phyloP scores from a whole-genome alignment of 2,888 invertebrate genomes.

The Volucella inanis region DNA sequence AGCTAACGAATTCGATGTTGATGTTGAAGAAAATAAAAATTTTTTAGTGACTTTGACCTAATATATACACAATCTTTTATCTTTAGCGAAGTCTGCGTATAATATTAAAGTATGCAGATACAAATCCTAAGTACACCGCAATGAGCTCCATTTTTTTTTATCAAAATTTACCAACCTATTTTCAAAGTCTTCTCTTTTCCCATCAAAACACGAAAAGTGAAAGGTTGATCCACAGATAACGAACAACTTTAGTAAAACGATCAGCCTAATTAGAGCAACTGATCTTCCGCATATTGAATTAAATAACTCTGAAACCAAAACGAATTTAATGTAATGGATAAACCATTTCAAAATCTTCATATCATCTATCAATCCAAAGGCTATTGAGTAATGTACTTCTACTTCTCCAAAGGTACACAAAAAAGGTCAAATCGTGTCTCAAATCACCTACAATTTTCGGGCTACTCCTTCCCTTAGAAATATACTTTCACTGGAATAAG shows the following conservation, averaged over 20 bases:
- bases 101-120: no score
- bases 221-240: no score
- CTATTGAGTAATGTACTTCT: neutral
- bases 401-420: neutral
- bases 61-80: no score
- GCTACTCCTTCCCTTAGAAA: constrained; percentile 13
- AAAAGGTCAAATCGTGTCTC: constrained; percentile 47
- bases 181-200: no score
- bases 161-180: no score
- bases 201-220: no score
- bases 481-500: constrained; percentile 27
- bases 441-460: constrained; percentile 29
- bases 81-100: no score
- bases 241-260: neutral
- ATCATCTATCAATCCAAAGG: constrained; percentile 36
- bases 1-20: no score
- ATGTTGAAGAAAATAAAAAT: no score
- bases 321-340: neutral
- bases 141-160: no score
- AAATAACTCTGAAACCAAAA: constrained; percentile 16
- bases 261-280: constrained; percentile 2
- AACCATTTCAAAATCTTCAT: neutral
- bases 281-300: constrained; percentile 12
- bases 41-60: no score
- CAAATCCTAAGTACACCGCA: no score